phyloP scores from a whole-genome alignment of 2,888 invertebrate genomes.

The Philereme vetulata region DNA sequence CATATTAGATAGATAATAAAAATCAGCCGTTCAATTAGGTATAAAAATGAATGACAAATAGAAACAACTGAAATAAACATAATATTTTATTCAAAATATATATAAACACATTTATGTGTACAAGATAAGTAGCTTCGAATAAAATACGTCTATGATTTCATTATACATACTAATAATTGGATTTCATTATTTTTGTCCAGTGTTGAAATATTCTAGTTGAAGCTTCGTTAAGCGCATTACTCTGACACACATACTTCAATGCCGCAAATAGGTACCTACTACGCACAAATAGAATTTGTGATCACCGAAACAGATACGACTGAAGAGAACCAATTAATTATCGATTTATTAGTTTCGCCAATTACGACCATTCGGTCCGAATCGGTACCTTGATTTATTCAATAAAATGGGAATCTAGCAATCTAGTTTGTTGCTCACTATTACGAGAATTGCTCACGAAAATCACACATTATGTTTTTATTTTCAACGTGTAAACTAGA shows the following conservation, averaged over 20 bases:
- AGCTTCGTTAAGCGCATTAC: too few species aligned
- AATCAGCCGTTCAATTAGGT: too few species aligned
- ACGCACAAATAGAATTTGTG: constrained; percentile 36
- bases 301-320: constrained; percentile 39
- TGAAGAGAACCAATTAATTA: constrained; percentile 43
- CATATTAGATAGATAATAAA: too few species aligned
- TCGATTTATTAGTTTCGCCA: constrained; percentile 46
- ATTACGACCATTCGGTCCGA: constrained; percentile 35
- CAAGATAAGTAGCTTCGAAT: too few species aligned
- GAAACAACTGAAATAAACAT: too few species aligned
- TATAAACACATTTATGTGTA: too few species aligned
- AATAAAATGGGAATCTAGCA: constrained; percentile 15
- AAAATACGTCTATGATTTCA: too few species aligned
- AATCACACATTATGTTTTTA: constrained; percentile 5
- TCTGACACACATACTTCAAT: background rate
- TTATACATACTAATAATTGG: too few species aligned
- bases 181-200: too few species aligned
- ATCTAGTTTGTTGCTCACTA: constrained; percentile 8
- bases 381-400: constrained; percentile 24
- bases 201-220: too few species aligned
- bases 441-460: background rate
- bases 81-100: too few species aligned
- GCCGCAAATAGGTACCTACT: constrained; percentile 15
- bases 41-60: too few species aligned
- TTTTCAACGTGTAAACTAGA: constrained; percentile 6